Evolutionary conservation across 2,797 vertebrate genomes (phyloP).

Genomic region (Kryptopterus vitreolus): DNA sequence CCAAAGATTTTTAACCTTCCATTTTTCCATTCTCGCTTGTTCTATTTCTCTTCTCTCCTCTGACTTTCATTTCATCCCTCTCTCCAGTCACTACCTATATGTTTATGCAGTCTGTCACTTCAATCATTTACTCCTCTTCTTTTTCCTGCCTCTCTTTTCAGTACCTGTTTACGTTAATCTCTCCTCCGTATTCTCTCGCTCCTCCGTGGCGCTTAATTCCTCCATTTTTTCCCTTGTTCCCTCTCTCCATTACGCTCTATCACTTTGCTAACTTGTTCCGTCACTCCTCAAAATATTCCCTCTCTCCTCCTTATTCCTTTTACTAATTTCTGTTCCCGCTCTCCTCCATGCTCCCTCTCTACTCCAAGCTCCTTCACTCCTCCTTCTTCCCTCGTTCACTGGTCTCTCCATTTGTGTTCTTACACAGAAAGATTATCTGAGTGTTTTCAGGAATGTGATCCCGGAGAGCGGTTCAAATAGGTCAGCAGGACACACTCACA

Average conservation of each 20-base stretch:
- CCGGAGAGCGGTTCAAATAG: conserved; percentile 42
- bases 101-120: background rate
- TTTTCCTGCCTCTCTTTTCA: background rate
- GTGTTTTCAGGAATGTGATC: conserved; percentile 51
- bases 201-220: background rate
- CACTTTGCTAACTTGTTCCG: background rate
- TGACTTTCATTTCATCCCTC: background rate
- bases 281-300: background rate
- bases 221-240: background rate
- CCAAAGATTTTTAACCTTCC: background rate
- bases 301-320: background rate
- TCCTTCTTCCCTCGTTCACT: conserved; percentile 15
- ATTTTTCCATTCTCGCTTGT: background rate
- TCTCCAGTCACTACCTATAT: background rate
- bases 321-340: too few species aligned
- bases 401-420: conserved; percentile 14
- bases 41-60: background rate
- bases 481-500: conserved; percentile 34
- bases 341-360: background rate
- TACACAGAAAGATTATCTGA: conserved; percentile 45
- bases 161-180: background rate
- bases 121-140: background rate
- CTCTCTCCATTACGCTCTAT: background rate
- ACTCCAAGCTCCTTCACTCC: background rate
- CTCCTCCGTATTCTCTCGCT: background rate